phyloP scores from a whole-genome alignment of 1,140 invertebrate genomes.

The Neodiprion lecontei region DNA sequence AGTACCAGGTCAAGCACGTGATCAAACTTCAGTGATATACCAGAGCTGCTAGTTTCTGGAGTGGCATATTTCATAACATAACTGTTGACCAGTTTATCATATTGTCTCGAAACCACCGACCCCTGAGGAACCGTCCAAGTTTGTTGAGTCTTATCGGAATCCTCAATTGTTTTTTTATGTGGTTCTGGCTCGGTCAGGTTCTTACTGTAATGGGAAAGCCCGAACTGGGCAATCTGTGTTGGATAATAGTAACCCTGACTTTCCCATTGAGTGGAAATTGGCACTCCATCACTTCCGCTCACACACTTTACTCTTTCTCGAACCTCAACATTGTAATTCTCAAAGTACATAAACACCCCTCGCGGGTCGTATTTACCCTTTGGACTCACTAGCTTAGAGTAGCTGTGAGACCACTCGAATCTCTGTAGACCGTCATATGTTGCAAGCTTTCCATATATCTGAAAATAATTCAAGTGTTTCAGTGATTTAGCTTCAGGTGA shows the following conservation, averaged over 20 bases:
- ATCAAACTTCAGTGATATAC: constrained; percentile 75
- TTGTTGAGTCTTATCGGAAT: constrained; percentile 70
- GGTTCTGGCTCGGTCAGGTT: constrained; percentile 84
- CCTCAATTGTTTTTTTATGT: constrained; percentile 73
- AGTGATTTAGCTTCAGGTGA: background rate
- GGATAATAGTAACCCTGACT: constrained; percentile 95
- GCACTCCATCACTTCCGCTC: constrained; percentile 89
- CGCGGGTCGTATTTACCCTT: constrained; percentile 86
- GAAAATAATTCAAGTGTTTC: constrained; percentile 33
- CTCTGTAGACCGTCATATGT: constrained; percentile 72
- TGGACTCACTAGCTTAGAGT: constrained; percentile 89
- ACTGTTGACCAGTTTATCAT: constrained; percentile 64
- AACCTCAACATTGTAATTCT: constrained; percentile 96
- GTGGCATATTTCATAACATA: constrained; percentile 76
- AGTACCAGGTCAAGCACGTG: constrained; percentile 80
- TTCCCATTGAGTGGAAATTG: constrained; percentile 95
- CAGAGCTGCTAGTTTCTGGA: constrained; percentile 71
- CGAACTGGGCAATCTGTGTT: constrained; percentile 98
- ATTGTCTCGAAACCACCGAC: constrained; percentile 68
- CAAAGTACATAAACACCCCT: constrained; percentile 94
- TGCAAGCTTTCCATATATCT: constrained; percentile 80
- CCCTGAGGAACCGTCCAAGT: constrained; percentile 74
- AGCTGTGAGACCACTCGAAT: constrained; percentile 95
- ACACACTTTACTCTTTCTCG: constrained; percentile 96
- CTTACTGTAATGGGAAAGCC: constrained; percentile 96